A percentile compares a stretch with the other conserved stretches of the same genome.
Conservation (phyloP, 2,888 invertebrate genomes). For the Drosophila ustulata region DNA sequence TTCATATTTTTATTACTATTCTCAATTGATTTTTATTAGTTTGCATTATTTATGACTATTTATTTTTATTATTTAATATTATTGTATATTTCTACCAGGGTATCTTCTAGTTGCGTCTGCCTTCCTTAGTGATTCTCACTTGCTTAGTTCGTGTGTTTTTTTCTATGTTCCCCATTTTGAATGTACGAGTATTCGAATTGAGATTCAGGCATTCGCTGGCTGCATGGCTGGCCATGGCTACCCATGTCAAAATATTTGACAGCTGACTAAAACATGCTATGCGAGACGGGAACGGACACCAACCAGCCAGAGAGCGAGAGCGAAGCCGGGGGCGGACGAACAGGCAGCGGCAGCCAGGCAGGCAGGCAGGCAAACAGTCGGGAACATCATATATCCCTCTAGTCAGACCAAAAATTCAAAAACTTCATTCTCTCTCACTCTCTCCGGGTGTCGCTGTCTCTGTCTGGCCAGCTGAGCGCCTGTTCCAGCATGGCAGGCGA, state of each 20-base stretch:
- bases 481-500: conserved; percentile 69
- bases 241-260: conserved; percentile 86
- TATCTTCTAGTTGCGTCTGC: conserved; percentile 12
- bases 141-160: conserved; percentile 37
- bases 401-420: conserved; percentile 46
- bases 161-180: conserved; percentile 59
- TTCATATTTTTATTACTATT: not conserved
- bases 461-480: conserved; percentile 54
- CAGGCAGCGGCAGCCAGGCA: conserved; percentile 32
- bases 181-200: conserved; percentile 46
- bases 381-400: conserved; percentile 65
- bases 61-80: not conserved
- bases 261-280: conserved; percentile 85
- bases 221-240: conserved; percentile 74
- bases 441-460: conserved; percentile 4
- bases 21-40: no score
- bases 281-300: conserved; percentile 64
- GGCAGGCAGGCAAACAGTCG: conserved; percentile 38
- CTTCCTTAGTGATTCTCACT: conserved; percentile 6
- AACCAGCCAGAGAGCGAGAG: conserved; percentile 46
- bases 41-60: no score
- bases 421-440: conserved; percentile 27
- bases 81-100: conserved; percentile 14
- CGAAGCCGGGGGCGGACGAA: conserved; percentile 28
- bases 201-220: conserved; percentile 52